Evolutionary conservation across 64 coral and sea anemone species (phyloP).

Genomic region (Pachyseris speciosa): DNA sequence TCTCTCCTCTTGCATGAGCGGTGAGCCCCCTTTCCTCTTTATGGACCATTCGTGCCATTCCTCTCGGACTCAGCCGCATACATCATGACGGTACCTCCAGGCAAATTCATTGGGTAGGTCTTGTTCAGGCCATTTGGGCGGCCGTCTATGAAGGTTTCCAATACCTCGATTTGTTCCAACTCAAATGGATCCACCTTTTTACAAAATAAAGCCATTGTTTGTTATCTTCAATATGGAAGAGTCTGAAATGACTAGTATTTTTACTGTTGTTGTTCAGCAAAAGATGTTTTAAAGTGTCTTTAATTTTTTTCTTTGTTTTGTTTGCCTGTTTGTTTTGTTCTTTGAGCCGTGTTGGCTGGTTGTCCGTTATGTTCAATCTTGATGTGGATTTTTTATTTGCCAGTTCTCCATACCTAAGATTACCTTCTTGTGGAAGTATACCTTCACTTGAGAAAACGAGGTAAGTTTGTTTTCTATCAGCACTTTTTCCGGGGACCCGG

Average conservation of each 20-base stretch:
- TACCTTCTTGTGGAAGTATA: too few species aligned
- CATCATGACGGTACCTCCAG: background rate
- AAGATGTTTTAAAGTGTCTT: background rate
- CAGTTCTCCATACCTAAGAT: too few species aligned
- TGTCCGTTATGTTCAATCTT: background rate
- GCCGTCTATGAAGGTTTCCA: constrained; percentile 12
- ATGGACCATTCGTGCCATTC: background rate
- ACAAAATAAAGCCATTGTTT: background rate
- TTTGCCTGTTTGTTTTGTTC: background rate
- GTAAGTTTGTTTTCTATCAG: too few species aligned
- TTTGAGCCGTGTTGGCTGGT: background rate
- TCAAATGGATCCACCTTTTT: constrained; percentile 15
- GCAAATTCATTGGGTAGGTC: background rate
- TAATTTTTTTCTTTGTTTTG: background rate
- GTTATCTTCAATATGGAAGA: background rate
- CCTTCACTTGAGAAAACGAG: too few species aligned
- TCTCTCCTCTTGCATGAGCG: background rate
- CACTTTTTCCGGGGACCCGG: too few species aligned
- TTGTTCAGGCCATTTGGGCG: background rate
- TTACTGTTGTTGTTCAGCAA: background rate
- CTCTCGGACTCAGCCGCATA: background rate
- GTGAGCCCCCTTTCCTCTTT: background rate
- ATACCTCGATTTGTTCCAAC: background rate
- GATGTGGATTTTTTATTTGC: background rate
- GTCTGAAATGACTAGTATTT: background rate